Evolutionary conservation across 2,888 invertebrate species (phyloP).

Genomic region (Eugnorisma glareosa): DNA sequence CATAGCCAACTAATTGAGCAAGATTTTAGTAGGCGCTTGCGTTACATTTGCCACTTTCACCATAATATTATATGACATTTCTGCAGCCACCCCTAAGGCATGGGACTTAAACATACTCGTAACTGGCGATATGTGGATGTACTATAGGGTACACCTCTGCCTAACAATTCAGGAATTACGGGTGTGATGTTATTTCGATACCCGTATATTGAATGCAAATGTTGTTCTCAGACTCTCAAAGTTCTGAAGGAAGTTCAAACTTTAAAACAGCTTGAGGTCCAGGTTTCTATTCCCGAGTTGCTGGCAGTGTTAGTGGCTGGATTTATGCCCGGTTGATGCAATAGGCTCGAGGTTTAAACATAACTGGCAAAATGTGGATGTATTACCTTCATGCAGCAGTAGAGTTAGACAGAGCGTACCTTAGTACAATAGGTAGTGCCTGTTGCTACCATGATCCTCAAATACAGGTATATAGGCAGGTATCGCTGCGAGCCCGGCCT

Average conservation of each 20-base stretch:
- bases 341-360: neutral
- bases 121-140: neutral
- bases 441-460: neutral
- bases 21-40: neutral
- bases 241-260: neutral
- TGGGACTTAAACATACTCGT: neutral
- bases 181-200: neutral
- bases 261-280: too few relatives aligned
- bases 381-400: neutral
- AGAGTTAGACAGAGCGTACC: neutral
- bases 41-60: neutral
- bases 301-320: neutral
- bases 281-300: too few relatives aligned
- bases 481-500: neutral
- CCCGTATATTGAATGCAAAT: neutral
- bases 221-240: neutral
- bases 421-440: neutral
- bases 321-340: neutral
- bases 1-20: conserved; percentile 12
- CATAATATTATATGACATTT: neutral
- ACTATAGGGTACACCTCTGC: neutral
- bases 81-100: neutral
- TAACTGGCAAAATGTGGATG: neutral
- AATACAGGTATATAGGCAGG: neutral
- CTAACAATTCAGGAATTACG: neutral